Base-by-base conservation (phyloP, 2,797 vertebrate genomes). In the Pipistrellus kuhlii region DNA sequence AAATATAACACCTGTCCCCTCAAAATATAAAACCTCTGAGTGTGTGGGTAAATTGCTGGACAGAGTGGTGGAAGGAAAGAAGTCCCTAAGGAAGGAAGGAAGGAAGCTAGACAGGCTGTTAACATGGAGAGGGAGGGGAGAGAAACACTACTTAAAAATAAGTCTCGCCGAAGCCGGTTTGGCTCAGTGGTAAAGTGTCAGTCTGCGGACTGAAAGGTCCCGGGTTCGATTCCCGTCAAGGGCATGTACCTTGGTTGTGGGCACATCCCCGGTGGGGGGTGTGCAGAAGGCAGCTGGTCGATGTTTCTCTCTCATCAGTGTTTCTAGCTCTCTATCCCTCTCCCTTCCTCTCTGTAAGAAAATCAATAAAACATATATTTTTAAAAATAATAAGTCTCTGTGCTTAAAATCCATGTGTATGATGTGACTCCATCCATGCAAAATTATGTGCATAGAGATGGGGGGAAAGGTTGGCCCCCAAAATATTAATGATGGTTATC, bases 21-120 rank as follows among this genome's bases (percentile, higher is more conserved):
- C 17, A 59, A 84, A 93, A 51, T 30, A 88, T 66, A 51, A 90
- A 46, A 32, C 3, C 9, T 73, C 20, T 86, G 69, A 12, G 69
- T 44, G 46, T 48, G 46, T 66, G 3, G 62, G 55, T 23, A 27
- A 75, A 69, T 6, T 64, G 13, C 69, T 66, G 38, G 18, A 51
- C 27, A 75, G 51, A 88, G 68, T 75, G 20, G 17, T 90, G 68
- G 35, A 85, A 95, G 27, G 48, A 90, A 78, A 23, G 41, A 90
- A 78, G 57, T 59, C 69, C 87, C 51, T 32, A 89, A 85, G 41
- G 53, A 85, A 85, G 41, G 51, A 85, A 85, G 25, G 6, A 57
- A 91, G 30, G 18, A n/a, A 85, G 21, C 15, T 10, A 81, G 32
- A 23, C 7, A 23, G 77, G 21, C 44, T 83, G 18, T 55, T 62